Base-by-base conservation (phyloP, 1,140 invertebrate species). In the Drosophila pectinifera region DNA sequence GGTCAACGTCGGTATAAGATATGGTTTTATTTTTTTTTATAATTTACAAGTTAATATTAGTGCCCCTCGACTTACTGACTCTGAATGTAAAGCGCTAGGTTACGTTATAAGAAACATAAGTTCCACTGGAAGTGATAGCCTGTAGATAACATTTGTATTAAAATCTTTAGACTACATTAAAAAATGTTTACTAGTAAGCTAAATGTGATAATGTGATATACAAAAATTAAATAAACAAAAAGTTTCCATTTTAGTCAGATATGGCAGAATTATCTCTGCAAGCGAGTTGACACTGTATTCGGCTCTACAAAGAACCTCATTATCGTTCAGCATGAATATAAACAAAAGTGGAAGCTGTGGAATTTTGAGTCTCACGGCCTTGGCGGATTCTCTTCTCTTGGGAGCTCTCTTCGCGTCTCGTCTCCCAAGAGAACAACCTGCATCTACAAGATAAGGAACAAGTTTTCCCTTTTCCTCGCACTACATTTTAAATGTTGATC, bases 321-420 rank as follows among this genome's bases (percentile, higher is more conserved):
- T 82, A 81, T 81, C 78, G 58, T 65, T 67, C 48, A 70, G 54
- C 63, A 61, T 34, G 75, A 75, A 75, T 82, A 54, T 82, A 83
- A 82, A 82, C 74, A 83, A 78, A 73, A 42, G 59, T 81, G 53
- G 82, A 85, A 78, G 74, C 46, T 51, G 42, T 51, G 73, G 73
- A 73, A 86, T 81, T 70, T 72, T 4, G 38, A 68, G 57, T 70
- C 78, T 78, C 74, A 68, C 54, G 83, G 58, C 82, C 83, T 86
- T 85, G 81, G 18, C 18, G 22, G 38, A 39, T 55, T 26, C 58
- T 57, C 54, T 34, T 51, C 28, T 59, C 46, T 56, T 39, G 34
- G 13, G 34, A 13, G n/a, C 36, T 58, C 51, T 57, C 20, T 46
- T 49, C 26, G 16, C 1, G 13, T 28, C 24, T 41, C 31, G 28